Evolutionary conservation across 2,113 vertebrate genomes (phyloP).

Genomic region (Tautogolabrus adspersus): DNA sequence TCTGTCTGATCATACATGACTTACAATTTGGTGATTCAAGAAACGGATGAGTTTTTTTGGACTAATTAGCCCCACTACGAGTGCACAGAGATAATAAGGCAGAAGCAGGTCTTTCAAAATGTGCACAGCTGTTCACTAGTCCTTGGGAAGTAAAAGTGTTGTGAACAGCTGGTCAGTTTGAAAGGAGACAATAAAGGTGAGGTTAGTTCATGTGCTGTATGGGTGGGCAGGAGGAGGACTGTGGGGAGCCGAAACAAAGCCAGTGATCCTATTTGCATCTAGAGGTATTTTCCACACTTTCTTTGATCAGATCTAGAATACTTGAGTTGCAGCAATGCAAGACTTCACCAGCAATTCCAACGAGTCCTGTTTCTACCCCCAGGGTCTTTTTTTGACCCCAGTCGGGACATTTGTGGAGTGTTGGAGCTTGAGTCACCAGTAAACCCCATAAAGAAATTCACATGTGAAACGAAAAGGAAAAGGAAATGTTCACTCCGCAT

Average conservation of each 20-base stretch:
- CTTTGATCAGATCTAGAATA: background rate
- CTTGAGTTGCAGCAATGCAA: background rate
- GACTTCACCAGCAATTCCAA: background rate
- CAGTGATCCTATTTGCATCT: no score
- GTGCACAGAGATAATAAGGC: background rate
- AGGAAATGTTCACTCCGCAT: slow-evolving; percentile 11
- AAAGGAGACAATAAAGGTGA: background rate
- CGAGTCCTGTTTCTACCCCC: background rate
- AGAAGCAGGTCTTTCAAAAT: background rate
- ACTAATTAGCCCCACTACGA: background rate
- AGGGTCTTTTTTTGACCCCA: background rate
- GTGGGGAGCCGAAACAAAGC: no score
- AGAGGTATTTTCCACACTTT: no score
- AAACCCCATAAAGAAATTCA: background rate
- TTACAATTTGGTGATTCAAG: no score
- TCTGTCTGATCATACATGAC: no score
- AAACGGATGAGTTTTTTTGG: background rate
- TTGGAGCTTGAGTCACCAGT: background rate
- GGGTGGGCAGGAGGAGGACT: no score
- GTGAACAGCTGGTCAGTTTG: background rate
- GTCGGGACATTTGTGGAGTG: background rate
- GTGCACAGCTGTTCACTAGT: background rate
- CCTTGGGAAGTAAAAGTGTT: background rate
- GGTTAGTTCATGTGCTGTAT: no score
- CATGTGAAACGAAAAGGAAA: background rate